Evolutionary conservation across 2,888 invertebrate species (phyloP), one percentile per base, ranked within the genome.

Genomic region (Lottia scabra): DNA sequence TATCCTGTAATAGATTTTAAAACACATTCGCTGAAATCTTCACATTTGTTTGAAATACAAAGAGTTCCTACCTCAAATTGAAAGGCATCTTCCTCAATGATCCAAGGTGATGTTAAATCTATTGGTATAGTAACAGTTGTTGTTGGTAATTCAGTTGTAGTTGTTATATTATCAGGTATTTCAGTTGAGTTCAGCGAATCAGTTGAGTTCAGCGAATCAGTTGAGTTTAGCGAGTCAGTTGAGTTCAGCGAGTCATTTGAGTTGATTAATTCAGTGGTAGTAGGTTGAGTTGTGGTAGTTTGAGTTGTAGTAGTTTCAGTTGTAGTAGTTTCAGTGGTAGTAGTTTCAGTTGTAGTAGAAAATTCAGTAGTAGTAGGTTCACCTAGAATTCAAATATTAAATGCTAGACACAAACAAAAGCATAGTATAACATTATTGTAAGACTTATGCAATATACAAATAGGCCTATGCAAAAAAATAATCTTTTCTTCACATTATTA

Each of bases 91-190:
- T 71, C 46, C 8, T 71, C 69, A 8, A 23, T 23, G 12, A 23
- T 43, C 76, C 76, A 76, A 3, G 69, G 71, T 8, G 75, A 75
- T 38, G 44, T 67, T 26, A 69, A 69, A 30, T 72, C 73, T 70
- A 69, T 65, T 19, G 72, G 73, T 26, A 70, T 69, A 1, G 5
- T 10, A 38, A 6, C 10, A 15, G 56, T 56, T 56, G 56, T n/a
- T 56, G 23, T 56, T 13, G 56, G 56, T 19, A 56, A 23, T 23
- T 23, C 19, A 23, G 56, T 56, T 19, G 56, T 19, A 23, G 19
- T 15, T 56, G 56, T 19, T n/a, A n/a, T n/a, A n/a, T n/a, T n/a
- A n/a, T n/a, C n/a, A n/a, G n/a, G n/a, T n/a, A n/a, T n/a, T n/a
- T n/a, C n/a, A n/a, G n/a, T n/a, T n/a, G n/a, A n/a, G n/a, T n/a